These are phyloP conservation scores for Tetrao urogallus DNA, from an alignment of 2,113 vertebrate species.

Conservation along the genomic window DNA sequence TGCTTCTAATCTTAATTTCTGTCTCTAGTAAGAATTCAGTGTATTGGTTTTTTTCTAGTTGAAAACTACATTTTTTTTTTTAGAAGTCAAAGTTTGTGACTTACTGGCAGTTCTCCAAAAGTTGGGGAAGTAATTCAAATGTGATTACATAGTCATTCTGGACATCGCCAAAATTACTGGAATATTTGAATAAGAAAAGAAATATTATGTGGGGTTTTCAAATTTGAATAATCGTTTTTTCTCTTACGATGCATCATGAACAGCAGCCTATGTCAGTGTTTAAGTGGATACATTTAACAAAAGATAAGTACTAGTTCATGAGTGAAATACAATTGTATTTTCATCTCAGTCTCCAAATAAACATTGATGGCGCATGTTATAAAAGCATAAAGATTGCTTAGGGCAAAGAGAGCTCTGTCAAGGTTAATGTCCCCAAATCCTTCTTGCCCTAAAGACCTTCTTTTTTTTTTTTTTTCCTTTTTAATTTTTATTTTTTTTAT, in stretches of 20 bases:
- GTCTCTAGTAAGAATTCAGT: not conserved
- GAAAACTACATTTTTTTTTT: not conserved
- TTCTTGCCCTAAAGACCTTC: not conserved
- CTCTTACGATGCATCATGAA: not conserved
- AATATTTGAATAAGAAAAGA: not conserved
- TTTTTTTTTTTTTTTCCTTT: not conserved
- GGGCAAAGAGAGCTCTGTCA: not conserved
- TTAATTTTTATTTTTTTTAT: not conserved
- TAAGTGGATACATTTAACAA: slow-evolving; percentile 13
- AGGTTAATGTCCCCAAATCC: slow-evolving; percentile 16
- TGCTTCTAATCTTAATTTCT: not conserved
- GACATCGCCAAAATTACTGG: not conserved
- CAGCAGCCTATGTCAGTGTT: not conserved
- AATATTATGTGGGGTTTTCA: not conserved
- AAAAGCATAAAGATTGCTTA: slow-evolving; percentile 6
- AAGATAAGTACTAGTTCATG: not conserved
- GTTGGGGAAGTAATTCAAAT: not conserved
- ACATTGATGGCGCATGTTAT: not conserved
- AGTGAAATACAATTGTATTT: not conserved
- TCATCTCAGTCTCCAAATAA: not conserved
- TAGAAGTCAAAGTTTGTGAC: not conserved
- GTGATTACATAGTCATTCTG: not conserved
- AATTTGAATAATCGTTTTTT: not conserved
- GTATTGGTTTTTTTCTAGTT: not conserved
- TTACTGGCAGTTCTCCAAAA: not conserved